Evolutionary conservation across 2,113 vertebrate species (phyloP), one percentile per base, ranked within the genome.

Genomic region (Tetrax tetrax): DNA sequence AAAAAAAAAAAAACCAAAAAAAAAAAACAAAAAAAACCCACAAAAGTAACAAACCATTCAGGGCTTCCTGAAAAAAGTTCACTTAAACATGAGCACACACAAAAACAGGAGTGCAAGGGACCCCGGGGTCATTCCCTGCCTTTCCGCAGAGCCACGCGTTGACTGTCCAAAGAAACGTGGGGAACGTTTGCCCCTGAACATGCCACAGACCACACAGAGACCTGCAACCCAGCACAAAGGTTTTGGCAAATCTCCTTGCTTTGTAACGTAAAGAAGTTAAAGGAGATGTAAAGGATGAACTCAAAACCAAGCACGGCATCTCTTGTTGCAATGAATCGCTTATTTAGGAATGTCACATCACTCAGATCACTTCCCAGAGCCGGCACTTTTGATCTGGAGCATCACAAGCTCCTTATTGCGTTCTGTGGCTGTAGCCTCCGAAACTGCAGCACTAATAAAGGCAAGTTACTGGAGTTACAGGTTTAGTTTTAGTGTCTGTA

Each of bases 351-450:
- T 8, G 23, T 6, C 27, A 0, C 3, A 14, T 29, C 61, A 6
- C n/a, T 6, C 27, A 0, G 3, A 14, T 29, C 61, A 5, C n/a
- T 35, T 51, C 66, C 53, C 76, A 35, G 45, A 59, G 35, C 12
- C 0, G 1, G 47, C 43, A 41, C 31, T 60, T 69, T 1, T 6
- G 33, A 92, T 19, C 48, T 69, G 56, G 0, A 56, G 60, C 72
- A 86, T 14, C 80, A 60, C 43, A 76, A 47, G 37, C n/a, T 72
- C 31, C 51, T 68, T 38, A 24, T 3, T 5, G 0, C 2, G 7
- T n/a, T 50, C 66, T 25, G n/a, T 9, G 7, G 29, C 65, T 37
- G n/a, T 38, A 27, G 45, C 3, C n/a, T 20, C 50, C 59, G 51
- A 28, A 69, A 35, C 45, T 9, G 33, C 29, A 37, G 16, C 70